Evolutionary conservation across 2,113 vertebrate species (phyloP), one percentile per base, ranked within the genome.

Genomic region (Sardina pilchardus): DNA sequence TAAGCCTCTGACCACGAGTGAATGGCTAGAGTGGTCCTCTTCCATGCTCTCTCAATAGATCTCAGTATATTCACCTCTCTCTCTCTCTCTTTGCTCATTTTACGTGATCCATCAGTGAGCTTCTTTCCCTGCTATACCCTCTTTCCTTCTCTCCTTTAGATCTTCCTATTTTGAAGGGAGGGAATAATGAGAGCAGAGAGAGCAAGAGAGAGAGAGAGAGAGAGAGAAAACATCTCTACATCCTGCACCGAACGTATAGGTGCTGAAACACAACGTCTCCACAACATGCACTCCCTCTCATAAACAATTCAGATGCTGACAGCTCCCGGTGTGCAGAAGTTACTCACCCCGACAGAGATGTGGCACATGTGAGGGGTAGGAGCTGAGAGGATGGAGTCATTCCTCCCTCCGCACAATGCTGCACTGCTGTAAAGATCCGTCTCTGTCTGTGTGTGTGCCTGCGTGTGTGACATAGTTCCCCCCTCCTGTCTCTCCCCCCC

Each of bases 261-360:
- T 14, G 63, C 63, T 71, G 6, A 8, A 71, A 71, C 34, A 30
- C 26, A 30, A 14, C 34, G 63, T 26, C 2, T 71, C 26, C n/a
- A 34, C 10, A 3, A 26, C 63, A 30, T 34, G 63, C 63, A 30
- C 26, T 71, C 63, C 26, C 8, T 34, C 63, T 71, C 63, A 71
- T 71, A 71, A 71, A 71, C 63, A 71, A 71, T 71, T 71, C 63
- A 30, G 63, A 71, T 7, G 5, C 30, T 36, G 67, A 75, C 67
- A 75, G 67, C 67, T 75, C 67, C 14, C 30, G 1, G 67, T 30
- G 30, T 75, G 67, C 67, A 75, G 67, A 34, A 75, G 67, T 75
- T 85, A 88, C 89, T 90, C 86, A 92, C 90, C 88, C 80, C 14
- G 56, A 44, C 39, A 88, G 7, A 87, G 30, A 87, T 87, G 59